Evolutionary conservation across 2,113 vertebrate species (phyloP), one percentile per base, ranked within the genome.

Genomic region (Barbus barbus): DNA sequence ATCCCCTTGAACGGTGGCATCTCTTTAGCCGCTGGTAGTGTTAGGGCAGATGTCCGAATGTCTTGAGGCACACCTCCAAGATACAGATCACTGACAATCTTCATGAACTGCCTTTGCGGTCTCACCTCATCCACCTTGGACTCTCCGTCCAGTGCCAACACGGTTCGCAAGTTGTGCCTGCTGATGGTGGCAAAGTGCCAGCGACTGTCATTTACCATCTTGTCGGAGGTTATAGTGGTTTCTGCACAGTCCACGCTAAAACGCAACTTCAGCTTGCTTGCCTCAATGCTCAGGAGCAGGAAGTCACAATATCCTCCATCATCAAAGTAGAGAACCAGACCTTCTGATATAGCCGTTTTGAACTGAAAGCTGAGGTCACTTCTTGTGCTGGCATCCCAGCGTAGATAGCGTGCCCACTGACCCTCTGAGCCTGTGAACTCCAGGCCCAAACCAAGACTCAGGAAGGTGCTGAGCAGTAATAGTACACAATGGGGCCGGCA

Each of bases 221-320:
- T 96, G 74, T 95, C 93, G 0, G 96, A 96, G 83, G 91, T 74
- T 80, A 98, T 92, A 0, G 94, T 91, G 4, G 96, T 96, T 93
- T 99, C 97, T 0, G 97, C 96, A 16, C 98, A 99, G 93, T 99
- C 97, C 84, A 99, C 94, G 16, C 97, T 99, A 89, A 98, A 93
- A 61, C 91, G 96, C 8, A 99, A 95, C 89, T 96, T 96, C 86
- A 99, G 92, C 2, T 93, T 95, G 31, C 97, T 97, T 9, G 95
- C 93, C 4, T 93, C 93, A 6, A 98, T 87, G 0, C 93, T 93
- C 76, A 99, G 93, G 31, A 97, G 96, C 73, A 99, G 94, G 86
- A 98, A 99, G 92, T 99, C 97, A 26, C 98, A 99, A 89, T 94
- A 96, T 24, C 98, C 98, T 0, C 97, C 97, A 0, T 99, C 98